Conservation (phyloP, 2,888 invertebrate species). For the Watsonalla binaria region DNA sequence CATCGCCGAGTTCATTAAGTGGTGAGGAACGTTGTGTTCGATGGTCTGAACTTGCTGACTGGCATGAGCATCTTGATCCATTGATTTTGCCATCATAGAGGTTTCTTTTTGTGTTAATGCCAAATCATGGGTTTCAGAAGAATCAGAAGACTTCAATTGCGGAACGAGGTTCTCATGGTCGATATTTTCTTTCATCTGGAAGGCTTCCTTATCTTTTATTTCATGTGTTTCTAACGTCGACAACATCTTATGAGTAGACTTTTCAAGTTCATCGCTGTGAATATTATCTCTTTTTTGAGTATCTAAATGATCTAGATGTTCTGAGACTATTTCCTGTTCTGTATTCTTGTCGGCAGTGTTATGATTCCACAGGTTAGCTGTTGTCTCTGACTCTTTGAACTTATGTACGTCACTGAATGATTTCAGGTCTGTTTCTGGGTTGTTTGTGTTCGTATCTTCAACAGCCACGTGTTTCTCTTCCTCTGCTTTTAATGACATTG, state of each 20-base stretch:
- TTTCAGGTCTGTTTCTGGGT: neutral
- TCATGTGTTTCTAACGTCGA: neutral
- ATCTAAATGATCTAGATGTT: slow-evolving; percentile 1
- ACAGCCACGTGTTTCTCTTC: neutral
- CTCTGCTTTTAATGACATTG: slow-evolving; percentile 2
- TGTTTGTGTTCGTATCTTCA: neutral
- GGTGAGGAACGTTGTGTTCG: neutral
- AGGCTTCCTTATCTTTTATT: neutral
- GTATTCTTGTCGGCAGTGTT: neutral
- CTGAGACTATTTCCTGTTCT: slow-evolving; percentile 4
- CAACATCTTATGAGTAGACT: neutral
- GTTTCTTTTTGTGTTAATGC: neutral
- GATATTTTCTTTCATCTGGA: neutral
- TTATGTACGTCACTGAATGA: neutral
- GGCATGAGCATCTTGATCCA: neutral
- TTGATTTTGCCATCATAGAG: neutral
- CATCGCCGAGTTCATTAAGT: neutral
- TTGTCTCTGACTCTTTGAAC: neutral
- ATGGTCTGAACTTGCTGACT: neutral
- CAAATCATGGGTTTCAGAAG: neutral
- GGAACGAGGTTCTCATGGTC: neutral
- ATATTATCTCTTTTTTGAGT: neutral
- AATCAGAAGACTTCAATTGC: neutral
- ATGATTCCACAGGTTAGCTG: neutral
- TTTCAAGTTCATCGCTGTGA: neutral